Conservation (phyloP, 1,140 invertebrate genomes). For the Dinoponera quadriceps region DNA sequence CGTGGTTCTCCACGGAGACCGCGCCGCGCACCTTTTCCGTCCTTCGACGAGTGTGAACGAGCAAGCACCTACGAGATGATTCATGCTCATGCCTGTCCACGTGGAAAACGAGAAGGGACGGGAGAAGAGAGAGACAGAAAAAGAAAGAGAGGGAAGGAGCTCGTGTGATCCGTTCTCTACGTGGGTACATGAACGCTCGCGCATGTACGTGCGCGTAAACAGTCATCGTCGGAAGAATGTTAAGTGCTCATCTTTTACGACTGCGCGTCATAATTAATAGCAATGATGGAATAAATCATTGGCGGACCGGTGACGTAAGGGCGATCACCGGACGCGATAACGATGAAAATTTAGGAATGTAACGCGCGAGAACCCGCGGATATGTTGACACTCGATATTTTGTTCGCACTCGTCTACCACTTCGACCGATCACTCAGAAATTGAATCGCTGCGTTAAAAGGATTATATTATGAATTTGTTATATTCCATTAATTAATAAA, state of each 20-base stretch:
- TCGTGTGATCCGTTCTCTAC: conserved; percentile 26
- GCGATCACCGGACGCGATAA: conserved; percentile 15
- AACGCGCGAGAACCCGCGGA: conserved; percentile 12
- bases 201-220: conserved; percentile 45
- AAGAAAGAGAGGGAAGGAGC: conserved; percentile 35
- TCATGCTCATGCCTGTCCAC: conserved; percentile 67
- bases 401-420: not conserved
- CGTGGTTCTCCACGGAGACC: conserved; percentile 32
- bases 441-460: not conserved
- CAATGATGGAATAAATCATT: conserved; percentile 53
- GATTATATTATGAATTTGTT: no score
- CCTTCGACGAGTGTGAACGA: conserved; percentile 63
- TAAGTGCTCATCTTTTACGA: conserved; percentile 52
- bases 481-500: no score
- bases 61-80: conserved; percentile 71
- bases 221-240: conserved; percentile 43
- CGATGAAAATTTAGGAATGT: conserved; percentile 6
- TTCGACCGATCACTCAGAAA: not conserved
- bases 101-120: conserved; percentile 68
- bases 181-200: conserved; percentile 35
- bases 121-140: conserved; percentile 29
- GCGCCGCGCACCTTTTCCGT: conserved; percentile 58
- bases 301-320: conserved; percentile 9
- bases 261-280: conserved; percentile 58
- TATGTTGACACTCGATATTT: conserved; percentile 9